Conservation (phyloP, 1,140 invertebrate genomes). For the Battus philenor region DNA sequence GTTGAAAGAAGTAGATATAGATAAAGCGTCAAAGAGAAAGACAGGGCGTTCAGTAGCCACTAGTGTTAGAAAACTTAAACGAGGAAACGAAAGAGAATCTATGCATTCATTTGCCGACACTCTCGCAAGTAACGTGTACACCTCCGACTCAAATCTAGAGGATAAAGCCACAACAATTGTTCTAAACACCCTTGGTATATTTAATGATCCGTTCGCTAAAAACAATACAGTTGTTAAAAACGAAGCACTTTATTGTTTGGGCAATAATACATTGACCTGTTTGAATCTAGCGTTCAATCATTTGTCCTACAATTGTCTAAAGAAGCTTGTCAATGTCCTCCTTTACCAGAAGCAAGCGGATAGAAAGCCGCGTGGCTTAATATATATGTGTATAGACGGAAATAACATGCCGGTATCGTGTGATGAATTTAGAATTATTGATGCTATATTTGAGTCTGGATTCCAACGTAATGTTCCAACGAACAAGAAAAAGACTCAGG, state of each 20-base stretch:
- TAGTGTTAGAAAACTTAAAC: slow-evolving; percentile 21
- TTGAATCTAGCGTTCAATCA: slow-evolving; percentile 53
- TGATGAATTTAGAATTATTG: slow-evolving; percentile 32
- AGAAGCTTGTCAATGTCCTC: slow-evolving; percentile 36
- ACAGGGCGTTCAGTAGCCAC: slow-evolving; percentile 10
- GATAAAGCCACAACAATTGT: slow-evolving; percentile 39
- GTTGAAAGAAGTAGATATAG: slow-evolving; percentile 25
- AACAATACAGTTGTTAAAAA: slow-evolving; percentile 27
- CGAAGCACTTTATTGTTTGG: slow-evolving; percentile 30
- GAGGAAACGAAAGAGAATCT: slow-evolving; percentile 33
- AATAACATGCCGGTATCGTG: slow-evolving; percentile 41
- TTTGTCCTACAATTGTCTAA: slow-evolving; percentile 34
- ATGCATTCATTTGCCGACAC: slow-evolving; percentile 26
- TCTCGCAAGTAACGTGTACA: slow-evolving; percentile 25
- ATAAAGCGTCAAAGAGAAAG: slow-evolving; percentile 32
- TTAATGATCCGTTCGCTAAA: slow-evolving; percentile 36
- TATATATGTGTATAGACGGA: slow-evolving; percentile 47
- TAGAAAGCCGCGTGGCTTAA: slow-evolving; percentile 38
- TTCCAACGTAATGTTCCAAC: slow-evolving; percentile 9
- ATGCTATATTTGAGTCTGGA: slow-evolving; percentile 33
- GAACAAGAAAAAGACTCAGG: slow-evolving; percentile 13
- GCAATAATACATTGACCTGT: slow-evolving; percentile 41
- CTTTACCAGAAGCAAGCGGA: slow-evolving; percentile 30
- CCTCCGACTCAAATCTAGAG: slow-evolving; percentile 15
- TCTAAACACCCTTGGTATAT: slow-evolving; percentile 31